These are phyloP conservation scores for Phaenicophaeus curvirostris DNA, from an alignment of 2,797 vertebrate species.

Conservation along the genomic window DNA sequence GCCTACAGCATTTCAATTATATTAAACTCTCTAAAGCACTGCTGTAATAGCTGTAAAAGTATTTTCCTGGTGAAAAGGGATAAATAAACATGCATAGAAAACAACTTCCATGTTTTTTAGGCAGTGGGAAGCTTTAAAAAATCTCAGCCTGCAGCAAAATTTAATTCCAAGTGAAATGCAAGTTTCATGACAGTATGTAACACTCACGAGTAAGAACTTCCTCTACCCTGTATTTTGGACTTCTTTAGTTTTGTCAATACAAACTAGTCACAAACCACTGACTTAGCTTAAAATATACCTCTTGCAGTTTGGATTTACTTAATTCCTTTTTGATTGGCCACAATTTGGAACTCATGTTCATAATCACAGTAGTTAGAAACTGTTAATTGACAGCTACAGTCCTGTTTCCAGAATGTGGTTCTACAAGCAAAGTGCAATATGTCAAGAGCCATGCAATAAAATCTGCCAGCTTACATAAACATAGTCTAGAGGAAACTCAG, in stretches of 20 bases:
- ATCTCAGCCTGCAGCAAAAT: background rate
- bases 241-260: background rate
- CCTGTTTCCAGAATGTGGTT: background rate
- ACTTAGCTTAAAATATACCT: background rate
- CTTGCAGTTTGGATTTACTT: background rate
- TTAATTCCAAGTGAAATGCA: slow-evolving; percentile 25
- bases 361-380: background rate
- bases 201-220: background rate
- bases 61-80: slow-evolving; percentile 49
- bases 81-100: slow-evolving; percentile 55
- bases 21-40: slow-evolving; percentile 57
- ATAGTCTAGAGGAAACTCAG: background rate
- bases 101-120: background rate
- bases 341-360: background rate
- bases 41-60: slow-evolving; percentile 46
- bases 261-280: background rate
- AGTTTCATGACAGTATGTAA: background rate
- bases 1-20: slow-evolving; percentile 59
- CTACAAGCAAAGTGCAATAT: background rate
- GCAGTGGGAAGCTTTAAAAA: slow-evolving; percentile 1
- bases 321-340: background rate
- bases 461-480: background rate
- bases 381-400: background rate
- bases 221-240: background rate
- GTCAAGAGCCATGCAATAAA: background rate